phyloP scores from a whole-genome alignment of 64 coral and sea anemone genomes.

The Montipora foliosa region DNA sequence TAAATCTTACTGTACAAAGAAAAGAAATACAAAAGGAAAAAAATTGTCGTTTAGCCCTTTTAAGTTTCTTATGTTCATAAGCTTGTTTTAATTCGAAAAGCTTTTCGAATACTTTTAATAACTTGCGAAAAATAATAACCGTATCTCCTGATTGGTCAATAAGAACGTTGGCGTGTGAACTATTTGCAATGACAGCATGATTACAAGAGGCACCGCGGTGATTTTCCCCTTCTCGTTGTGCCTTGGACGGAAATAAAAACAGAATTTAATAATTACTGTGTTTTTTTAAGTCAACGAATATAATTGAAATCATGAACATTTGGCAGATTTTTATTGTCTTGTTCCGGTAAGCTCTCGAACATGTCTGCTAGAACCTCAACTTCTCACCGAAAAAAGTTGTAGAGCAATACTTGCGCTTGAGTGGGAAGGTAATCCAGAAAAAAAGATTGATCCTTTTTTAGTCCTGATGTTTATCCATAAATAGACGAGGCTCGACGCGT shows the following conservation, averaged over 20 bases:
- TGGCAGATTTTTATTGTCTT: neutral
- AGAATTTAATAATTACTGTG: neutral
- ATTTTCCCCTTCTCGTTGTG: neutral
- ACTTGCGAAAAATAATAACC: constrained; percentile 11
- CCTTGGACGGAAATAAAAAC: neutral
- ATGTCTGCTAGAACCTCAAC: neutral
- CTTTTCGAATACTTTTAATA: constrained; percentile 14
- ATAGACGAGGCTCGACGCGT: too few relatives aligned
- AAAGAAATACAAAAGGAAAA: neutral
- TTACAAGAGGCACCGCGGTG: neutral
- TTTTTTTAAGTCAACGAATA: neutral
- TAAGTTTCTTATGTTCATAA: neutral
- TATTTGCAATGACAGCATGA: neutral
- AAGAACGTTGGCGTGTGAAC: neutral
- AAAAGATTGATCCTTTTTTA: neutral
- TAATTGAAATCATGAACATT: constrained; percentile 17
- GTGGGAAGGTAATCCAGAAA: neutral
- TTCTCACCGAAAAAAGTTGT: neutral
- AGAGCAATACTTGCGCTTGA: too few relatives aligned
- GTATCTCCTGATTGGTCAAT: neutral
- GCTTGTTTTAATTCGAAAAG: neutral
- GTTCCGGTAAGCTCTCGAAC: constrained; percentile 3
- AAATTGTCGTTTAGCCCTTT: neutral
- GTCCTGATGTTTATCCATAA: too few relatives aligned
- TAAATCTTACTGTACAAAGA: constrained; percentile 18